These are phyloP conservation scores for Trachops cirrhosus DNA, from an alignment of 2,797 vertebrate species.

Conservation along the genomic window DNA sequence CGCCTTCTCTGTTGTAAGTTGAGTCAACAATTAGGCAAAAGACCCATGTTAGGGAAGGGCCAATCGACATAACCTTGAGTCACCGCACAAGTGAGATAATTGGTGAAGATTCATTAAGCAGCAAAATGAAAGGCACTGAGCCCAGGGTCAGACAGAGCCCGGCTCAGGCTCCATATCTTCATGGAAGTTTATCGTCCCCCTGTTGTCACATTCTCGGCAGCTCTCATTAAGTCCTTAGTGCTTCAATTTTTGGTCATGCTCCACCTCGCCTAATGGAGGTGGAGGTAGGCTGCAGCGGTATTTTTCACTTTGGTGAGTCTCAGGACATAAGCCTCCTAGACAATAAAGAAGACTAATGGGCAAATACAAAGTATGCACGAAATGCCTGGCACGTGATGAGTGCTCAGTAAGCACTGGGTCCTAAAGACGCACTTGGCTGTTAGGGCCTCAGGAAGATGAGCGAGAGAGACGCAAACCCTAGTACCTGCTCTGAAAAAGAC, in stretches of 20 bases:
- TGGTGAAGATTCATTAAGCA: not conserved
- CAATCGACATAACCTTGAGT: not conserved
- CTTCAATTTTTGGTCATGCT: not conserved
- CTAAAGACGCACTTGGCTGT: not conserved
- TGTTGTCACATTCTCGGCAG: not conserved
- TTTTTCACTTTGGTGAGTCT: constrained; percentile 12
- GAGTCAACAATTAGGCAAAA: constrained; percentile 2
- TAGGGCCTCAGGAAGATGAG: not conserved
- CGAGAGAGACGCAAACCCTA: not conserved
- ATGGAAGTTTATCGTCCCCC: not conserved
- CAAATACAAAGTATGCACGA: not conserved
- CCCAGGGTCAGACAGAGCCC: not conserved
- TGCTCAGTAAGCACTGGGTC: not conserved
- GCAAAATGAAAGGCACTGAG: not conserved
- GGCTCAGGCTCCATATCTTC: not conserved
- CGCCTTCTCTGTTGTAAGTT: not conserved
- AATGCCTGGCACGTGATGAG: not conserved
- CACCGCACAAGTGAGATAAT: not conserved
- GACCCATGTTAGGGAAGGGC: not conserved
- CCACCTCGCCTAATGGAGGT: not conserved
- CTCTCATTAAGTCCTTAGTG: not conserved
- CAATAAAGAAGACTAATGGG: not conserved
- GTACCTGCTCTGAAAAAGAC: not conserved
- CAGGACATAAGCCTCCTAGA: not conserved
- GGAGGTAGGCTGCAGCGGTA: not conserved